These are phyloP conservation scores for Telmatochromis sp. DNA, from an alignment of 2,113 vertebrate species.

Conservation along the genomic window DNA sequence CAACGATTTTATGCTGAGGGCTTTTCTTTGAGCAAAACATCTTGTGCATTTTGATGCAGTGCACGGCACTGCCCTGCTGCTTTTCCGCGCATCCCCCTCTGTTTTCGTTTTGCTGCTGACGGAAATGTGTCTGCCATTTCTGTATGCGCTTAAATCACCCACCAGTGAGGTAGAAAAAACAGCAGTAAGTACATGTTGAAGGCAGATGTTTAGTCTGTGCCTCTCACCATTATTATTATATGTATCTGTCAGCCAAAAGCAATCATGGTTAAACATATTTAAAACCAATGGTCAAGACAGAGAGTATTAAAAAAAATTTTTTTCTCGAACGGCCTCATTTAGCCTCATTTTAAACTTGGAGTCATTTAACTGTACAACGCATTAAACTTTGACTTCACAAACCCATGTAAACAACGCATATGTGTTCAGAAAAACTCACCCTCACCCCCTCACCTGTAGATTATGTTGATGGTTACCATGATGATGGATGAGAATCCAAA, in stretches of 20 bases:
- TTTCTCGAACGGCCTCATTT: neutral
- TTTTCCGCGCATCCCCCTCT: neutral
- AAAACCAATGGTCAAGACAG: neutral
- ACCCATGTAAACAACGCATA: neutral
- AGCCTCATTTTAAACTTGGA: neutral
- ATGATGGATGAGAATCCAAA: conserved; percentile 46
- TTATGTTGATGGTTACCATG: conserved; percentile 28
- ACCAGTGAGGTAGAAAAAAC: neutral
- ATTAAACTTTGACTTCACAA: neutral
- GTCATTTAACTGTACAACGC: neutral
- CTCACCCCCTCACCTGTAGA: conserved; percentile 27
- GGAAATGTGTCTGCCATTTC: neutral
- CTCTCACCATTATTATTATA: conserved; percentile 3
- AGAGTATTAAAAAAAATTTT: neutral
- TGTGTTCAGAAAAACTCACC: neutral
- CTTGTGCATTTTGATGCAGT: neutral
- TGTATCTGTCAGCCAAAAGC: neutral
- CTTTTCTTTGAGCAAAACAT: neutral
- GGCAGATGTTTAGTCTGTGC: conserved; percentile 35
- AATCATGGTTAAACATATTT: neutral
- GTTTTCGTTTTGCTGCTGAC: neutral
- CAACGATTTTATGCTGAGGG: neutral
- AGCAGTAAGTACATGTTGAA: conserved; percentile 10
- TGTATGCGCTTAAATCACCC: conserved; percentile 1
- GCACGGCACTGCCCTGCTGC: neutral